Percentiles rank a stretch among this genome's conserved stretches.
Evolutionary conservation across 2,113 vertebrate genomes (phyloP).

Genomic region (Pachypanchax playfairii): DNA sequence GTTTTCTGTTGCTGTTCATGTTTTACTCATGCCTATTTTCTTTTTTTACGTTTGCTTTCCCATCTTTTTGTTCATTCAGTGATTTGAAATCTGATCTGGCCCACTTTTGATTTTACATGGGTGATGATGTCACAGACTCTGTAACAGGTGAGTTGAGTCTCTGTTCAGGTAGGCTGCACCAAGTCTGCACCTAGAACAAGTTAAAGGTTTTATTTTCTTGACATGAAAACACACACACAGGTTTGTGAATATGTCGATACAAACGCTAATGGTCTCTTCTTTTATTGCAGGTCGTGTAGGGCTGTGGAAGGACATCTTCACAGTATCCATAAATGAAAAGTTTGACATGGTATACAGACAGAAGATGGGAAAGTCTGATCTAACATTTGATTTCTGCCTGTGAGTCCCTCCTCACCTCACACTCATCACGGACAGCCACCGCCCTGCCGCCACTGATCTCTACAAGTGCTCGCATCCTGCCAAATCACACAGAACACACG

Average conservation of each 20-base stretch:
- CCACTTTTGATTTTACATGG: slow-evolving; percentile 68
- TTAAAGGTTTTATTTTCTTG: slow-evolving; percentile 2
- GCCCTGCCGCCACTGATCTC: slow-evolving; percentile 9
- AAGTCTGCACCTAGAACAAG: slow-evolving; percentile 3
- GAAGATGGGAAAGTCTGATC: slow-evolving; percentile 97
- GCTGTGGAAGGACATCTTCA: slow-evolving; percentile 98
- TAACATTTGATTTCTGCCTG: slow-evolving; percentile 93
- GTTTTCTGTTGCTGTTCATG: not conserved
- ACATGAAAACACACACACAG: not conserved
- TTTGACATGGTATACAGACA: slow-evolving; percentile 94
- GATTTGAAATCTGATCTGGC: slow-evolving; percentile 84
- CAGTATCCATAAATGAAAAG: slow-evolving; percentile 99
- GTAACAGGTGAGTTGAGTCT: slow-evolving; percentile 62
- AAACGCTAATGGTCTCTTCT: not conserved
- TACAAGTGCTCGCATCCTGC: slow-evolving; percentile 20
- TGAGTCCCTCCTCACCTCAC: slow-evolving; percentile 66
- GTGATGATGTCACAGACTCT: slow-evolving; percentile 39
- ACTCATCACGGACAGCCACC: not conserved
- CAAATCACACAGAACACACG: not conserved
- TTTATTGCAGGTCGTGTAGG: slow-evolving; percentile 87
- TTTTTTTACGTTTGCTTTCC: slow-evolving; percentile 57
- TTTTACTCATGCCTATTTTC: slow-evolving; percentile 34
- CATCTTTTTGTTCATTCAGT: slow-evolving; percentile 86
- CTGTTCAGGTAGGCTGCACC: not conserved
- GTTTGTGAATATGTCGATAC: not conserved